Conservation (phyloP, 2,113 vertebrate genomes). For the Sinosuthora webbiana region DNA sequence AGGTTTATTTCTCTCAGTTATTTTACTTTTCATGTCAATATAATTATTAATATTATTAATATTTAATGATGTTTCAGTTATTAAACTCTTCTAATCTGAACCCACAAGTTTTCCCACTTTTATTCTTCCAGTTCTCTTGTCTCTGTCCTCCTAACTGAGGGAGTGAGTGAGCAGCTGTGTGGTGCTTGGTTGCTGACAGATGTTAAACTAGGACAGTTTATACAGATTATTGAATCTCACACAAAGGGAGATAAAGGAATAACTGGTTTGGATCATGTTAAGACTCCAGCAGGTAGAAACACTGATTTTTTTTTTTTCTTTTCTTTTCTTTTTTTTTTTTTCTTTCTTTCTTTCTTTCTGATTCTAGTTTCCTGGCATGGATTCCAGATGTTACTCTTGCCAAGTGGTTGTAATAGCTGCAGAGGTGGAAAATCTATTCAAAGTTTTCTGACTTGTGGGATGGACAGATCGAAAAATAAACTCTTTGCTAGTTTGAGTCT, state of each 20-base stretch:
- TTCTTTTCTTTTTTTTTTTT: neutral
- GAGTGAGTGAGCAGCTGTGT: neutral
- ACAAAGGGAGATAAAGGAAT: neutral
- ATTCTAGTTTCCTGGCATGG: neutral
- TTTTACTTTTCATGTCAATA: neutral
- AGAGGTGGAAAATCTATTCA: neutral
- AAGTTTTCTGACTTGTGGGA: neutral
- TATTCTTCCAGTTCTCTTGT: neutral
- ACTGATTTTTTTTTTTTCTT: neutral
- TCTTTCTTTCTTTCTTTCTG: rapidly evolving
- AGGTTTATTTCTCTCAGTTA: neutral
- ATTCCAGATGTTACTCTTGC: neutral
- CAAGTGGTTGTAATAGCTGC: neutral
- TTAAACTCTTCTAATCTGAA: neutral
- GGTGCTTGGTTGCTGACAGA: neutral
- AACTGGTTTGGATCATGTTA: neutral
- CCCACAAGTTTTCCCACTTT: neutral
- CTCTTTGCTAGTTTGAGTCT: neutral
- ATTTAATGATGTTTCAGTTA: neutral
- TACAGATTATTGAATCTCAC: neutral
- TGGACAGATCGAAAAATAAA: neutral
- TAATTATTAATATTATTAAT: neutral
- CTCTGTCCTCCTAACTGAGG: neutral
- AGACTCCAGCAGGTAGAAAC: neutral
- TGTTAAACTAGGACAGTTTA: neutral